Evolutionary conservation across 2,888 invertebrate species (phyloP).

Genomic region (Drosophila meridionalis): DNA sequence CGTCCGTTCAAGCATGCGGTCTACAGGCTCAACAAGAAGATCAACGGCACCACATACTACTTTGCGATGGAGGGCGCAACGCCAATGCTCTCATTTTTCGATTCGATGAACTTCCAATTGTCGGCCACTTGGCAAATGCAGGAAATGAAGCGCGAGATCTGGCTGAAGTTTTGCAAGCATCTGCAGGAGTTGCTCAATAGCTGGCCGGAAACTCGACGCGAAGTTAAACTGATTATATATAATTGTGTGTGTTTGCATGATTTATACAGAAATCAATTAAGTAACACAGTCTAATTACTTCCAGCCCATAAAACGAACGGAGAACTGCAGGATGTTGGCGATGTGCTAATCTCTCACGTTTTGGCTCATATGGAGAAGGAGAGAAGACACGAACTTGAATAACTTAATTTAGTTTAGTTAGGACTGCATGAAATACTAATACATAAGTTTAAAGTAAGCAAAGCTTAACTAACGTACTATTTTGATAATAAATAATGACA

Average conservation of each 20-base stretch:
- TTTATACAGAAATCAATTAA: neutral
- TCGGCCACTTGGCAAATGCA: slow-evolving; percentile 78
- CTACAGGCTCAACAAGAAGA: slow-evolving; percentile 65
- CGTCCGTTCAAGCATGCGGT: slow-evolving; percentile 81
- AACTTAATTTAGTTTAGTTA: neutral
- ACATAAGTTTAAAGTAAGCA: neutral
- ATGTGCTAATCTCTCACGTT: slow-evolving; percentile 53
- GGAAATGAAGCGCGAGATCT: slow-evolving; percentile 80
- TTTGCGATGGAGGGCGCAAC: slow-evolving; percentile 83
- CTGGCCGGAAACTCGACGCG: slow-evolving; percentile 76
- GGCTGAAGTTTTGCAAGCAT: slow-evolving; percentile 77
- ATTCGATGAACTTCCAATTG: slow-evolving; percentile 63
- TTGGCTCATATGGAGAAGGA: slow-evolving; percentile 34
- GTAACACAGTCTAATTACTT: slow-evolving; percentile 10
- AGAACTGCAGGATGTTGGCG: slow-evolving; percentile 69
- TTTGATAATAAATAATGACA: neutral
- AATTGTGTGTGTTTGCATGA: slow-evolving; percentile 63
- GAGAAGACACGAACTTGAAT: neutral
- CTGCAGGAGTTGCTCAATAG: slow-evolving; percentile 64
- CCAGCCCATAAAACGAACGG: slow-evolving; percentile 68
- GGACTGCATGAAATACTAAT: neutral
- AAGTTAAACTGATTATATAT: slow-evolving; percentile 76
- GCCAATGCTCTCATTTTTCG: slow-evolving; percentile 81
- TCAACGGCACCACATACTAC: slow-evolving; percentile 75
- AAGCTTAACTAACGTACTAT: no score